Evolutionary conservation across 2,888 invertebrate species (phyloP).

Genomic region (Hypercompe scribonia): DNA sequence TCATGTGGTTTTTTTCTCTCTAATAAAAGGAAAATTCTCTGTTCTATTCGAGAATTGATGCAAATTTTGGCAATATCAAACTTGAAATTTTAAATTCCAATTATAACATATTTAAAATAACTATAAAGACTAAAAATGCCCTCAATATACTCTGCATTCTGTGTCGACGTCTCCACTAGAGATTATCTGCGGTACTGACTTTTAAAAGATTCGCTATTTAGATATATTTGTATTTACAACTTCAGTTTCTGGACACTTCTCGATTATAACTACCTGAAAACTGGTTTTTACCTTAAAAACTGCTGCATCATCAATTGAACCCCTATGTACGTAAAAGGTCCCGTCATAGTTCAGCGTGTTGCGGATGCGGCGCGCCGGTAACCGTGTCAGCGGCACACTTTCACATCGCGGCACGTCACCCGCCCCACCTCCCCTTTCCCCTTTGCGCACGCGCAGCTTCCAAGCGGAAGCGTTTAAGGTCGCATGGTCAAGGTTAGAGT

Average conservation of each 20-base stretch:
- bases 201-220: not conserved
- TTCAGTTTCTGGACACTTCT: not conserved
- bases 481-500: constrained; percentile 75
- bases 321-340: constrained; percentile 24
- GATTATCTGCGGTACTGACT: too few relatives aligned
- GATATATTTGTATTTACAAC: not conserved
- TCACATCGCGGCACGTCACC: constrained; percentile 53
- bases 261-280: not conserved
- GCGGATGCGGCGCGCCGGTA: constrained; percentile 71
- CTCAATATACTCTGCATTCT: not conserved
- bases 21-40: not conserved
- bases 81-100: too few relatives aligned
- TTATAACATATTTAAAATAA: too few relatives aligned
- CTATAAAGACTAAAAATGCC: not conserved
- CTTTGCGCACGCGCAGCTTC: constrained; percentile 57
- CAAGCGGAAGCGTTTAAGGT: constrained; percentile 63
- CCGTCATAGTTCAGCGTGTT: constrained; percentile 52
- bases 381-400: constrained; percentile 76
- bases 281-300: not conserved
- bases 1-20: not conserved
- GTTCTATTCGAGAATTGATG: too few relatives aligned
- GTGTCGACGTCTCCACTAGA: not conserved
- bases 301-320: constrained; percentile 9
- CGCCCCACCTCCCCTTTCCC: constrained; percentile 34
- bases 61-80: too few relatives aligned